Percentiles rank a stretch among this genome's conserved stretches.
These are phyloP conservation scores for Erpornis zantholeuca DNA, from an alignment of 2,113 vertebrate species.

Conservation along the genomic window DNA sequence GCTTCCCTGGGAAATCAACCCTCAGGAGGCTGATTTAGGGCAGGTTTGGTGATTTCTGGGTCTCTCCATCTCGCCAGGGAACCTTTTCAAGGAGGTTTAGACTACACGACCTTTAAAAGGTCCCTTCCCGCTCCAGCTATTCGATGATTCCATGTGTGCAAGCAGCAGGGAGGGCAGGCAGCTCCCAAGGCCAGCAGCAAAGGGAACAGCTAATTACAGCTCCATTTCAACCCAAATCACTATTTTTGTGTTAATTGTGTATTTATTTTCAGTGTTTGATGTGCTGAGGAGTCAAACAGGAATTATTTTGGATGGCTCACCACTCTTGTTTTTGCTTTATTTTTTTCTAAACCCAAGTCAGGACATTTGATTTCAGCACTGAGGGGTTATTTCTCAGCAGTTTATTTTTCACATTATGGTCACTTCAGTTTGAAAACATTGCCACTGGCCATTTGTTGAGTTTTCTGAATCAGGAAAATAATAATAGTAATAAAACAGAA, in stretches of 20 bases:
- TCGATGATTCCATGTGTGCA: neutral
- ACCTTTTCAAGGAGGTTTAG: neutral
- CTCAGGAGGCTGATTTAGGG: neutral
- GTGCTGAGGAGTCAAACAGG: neutral
- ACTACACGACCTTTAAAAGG: neutral
- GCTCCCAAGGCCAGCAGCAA: neutral
- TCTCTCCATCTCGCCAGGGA: neutral
- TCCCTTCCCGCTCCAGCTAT: neutral
- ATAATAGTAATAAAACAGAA: neutral
- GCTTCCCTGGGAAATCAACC: neutral
- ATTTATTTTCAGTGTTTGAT: neutral
- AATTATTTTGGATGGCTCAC: neutral
- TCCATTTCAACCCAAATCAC: neutral
- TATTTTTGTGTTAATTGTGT: neutral
- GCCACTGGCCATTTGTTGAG: conserved; percentile 7
- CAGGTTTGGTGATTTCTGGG: neutral
- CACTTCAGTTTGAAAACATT: neutral
- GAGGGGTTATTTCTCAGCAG: neutral
- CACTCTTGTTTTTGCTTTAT: neutral
- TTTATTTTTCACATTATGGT: conserved; percentile 6
- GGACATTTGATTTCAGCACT: neutral
- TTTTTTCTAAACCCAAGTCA: neutral
- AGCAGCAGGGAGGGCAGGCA: neutral
- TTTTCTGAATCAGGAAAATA: neutral
- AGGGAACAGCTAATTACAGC: neutral